A percentile compares a stretch with the other conserved stretches of the same genome.
These are phyloP conservation scores for Erannis defoliaria DNA, from an alignment of 2,888 invertebrate genomes.

Conservation along the genomic window DNA sequence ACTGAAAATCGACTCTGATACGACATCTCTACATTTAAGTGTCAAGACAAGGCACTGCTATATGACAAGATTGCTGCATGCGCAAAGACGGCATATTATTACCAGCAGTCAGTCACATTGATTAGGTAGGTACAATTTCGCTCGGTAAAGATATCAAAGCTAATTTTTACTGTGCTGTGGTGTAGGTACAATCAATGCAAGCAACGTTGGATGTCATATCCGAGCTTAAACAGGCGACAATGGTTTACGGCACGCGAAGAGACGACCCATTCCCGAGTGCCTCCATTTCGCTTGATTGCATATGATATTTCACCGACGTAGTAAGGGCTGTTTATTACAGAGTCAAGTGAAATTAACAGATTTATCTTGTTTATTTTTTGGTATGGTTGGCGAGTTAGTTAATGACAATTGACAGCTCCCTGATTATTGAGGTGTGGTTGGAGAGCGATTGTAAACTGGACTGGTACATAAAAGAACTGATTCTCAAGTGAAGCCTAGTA, in stretches of 20 bases:
- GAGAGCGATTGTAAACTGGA: no score
- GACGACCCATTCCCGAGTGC: conserved; percentile 61
- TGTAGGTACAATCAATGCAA: conserved; percentile 60
- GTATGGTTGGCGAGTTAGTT: neutral
- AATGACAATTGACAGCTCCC: no score
- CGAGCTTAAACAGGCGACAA: conserved; percentile 49
- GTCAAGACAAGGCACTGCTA: no score
- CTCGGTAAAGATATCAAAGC: conserved; percentile 9
- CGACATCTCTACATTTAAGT: no score
- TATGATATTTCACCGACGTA: conserved; percentile 67
- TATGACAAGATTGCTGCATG: no score
- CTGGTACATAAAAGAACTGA: no score
- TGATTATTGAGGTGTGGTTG: no score
- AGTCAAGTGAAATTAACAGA: conserved; percentile 2
- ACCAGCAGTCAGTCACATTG: no score
- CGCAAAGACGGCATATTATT: no score
- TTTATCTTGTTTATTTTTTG: conserved; percentile 15
- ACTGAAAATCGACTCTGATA: no score
- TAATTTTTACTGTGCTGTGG: conserved; percentile 34
- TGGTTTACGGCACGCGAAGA: conserved; percentile 76
- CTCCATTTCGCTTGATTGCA: conserved; percentile 74
- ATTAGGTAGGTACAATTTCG: no score
- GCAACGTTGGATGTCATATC: conserved; percentile 64
- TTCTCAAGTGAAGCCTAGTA: no score
- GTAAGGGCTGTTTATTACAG: conserved; percentile 16